Evolutionary conservation across 2,888 invertebrate genomes (phyloP).

Genomic region (Hemaris fuciformis): DNA sequence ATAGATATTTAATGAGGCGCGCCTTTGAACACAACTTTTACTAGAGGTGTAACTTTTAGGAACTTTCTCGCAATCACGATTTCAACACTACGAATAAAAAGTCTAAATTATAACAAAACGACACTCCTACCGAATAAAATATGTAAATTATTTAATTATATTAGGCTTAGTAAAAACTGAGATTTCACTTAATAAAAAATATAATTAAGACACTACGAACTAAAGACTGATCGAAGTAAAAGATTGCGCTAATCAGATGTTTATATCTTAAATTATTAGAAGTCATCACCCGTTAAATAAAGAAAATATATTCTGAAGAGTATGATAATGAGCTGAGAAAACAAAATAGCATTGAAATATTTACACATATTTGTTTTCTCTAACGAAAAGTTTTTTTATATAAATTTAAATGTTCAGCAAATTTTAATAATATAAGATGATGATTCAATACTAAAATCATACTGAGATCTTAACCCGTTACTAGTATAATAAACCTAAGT

Average conservation of each 20-base stretch:
- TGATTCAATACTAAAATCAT: no score
- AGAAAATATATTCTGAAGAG: neutral
- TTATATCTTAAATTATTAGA: neutral
- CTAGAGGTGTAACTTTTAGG: conserved; percentile 1
- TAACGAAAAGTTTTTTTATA: no score
- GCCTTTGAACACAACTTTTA: conserved; percentile 2
- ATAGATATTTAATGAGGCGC: conserved; percentile 1
- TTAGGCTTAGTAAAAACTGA: neutral
- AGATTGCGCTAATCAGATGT: neutral
- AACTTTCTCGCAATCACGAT: conserved; percentile 2
- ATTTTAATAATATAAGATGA: no score
- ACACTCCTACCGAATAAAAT: conserved; percentile 9
- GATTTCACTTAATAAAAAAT: conserved; percentile 6
- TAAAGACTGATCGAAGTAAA: neutral
- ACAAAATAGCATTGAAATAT: neutral
- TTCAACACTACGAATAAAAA: conserved; percentile 1
- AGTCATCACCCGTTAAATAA: neutral
- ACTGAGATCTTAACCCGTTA: no score
- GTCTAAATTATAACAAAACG: neutral
- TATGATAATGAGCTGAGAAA: neutral
- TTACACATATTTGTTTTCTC: no score
- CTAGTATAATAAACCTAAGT: no score
- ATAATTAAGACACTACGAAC: neutral
- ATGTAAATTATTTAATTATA: conserved; percentile 3
- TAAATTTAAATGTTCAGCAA: no score